Base-by-base conservation (phyloP, 2,888 invertebrate species). In the Chydorus sphaericus region DNA sequence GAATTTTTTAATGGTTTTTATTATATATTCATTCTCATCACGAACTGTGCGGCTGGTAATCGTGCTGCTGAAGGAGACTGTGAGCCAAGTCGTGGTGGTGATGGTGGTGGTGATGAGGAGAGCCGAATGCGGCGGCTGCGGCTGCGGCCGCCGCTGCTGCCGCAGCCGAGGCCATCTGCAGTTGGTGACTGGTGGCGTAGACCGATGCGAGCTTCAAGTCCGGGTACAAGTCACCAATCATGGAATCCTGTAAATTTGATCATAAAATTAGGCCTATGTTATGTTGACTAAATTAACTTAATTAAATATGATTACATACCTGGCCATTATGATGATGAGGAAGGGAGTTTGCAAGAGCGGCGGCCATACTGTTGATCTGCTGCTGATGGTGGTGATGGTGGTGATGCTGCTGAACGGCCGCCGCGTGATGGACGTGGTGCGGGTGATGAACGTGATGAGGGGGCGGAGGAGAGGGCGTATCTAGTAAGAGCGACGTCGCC, bases 31-130 rank as follows among this genome's bases (percentile, higher is more conserved):
- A 28, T 14, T 23, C 14, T 44, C 44, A 28, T 44, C 44, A 44
- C 44, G 44, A 44, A 44, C 20, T 44, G 44, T 44, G 44, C 20
- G 44, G 44, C 23, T 44, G 23, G 44, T 44, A 20, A 16, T 44
- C 18, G 44, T 44, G 20, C n/a, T 16, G 67, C 58, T 66, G 66
- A 50, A 67, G 64, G 20, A 68, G 62, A 23, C 53, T 52, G 20
- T 57, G 53, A 29, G 65, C 59, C 11, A 60, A 57, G 36, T 60
- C 59, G 57, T 54, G 56, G 60, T 52, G 52, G 36, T 33, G 16
- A 10, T 8, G 44, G 14, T 44, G 44, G 26, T 44, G 44, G 44
- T 60, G 60, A 18, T 54, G 55, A 10, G 38, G 36, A 16, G 59
- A 58, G 51, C 54, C 39, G 54, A 58, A 50, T 18, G 51, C 38